Evolutionary conservation across 2,797 vertebrate species (phyloP), one percentile per base, ranked within the genome.

Genomic region (Leptatherina wallacei): DNA sequence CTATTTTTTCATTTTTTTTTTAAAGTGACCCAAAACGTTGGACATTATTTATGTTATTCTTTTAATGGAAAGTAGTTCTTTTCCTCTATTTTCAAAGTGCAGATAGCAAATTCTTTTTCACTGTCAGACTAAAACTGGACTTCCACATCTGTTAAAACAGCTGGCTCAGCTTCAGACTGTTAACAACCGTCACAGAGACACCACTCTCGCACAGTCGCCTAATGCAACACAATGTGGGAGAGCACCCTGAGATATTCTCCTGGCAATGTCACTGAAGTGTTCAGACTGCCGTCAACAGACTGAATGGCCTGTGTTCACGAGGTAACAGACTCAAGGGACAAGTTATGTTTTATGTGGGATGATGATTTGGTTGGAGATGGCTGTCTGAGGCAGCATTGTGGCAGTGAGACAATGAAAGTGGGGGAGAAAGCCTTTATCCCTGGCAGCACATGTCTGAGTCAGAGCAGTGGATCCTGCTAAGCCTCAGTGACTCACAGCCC

Each of bases 401-500:
- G 82, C 73, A 66, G 80, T 40, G 69, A 87, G 85, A 91, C 85
- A 90, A 89, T 89, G 65, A 71, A 85, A 90, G 80, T 81, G 83
- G 81, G 80, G 81, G 78, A 85, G 85, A 86, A 79, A 90, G 85
- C 84, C 87, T 85, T 82, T 71, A 78, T 91, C 80, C 85, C 81
- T 84, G 84, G 83, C 89, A 86, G 91, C 88, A 87, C 88, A 91
- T 85, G 92, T 90, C 89, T 89, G 92, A 94, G 90, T 94, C 91
- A 91, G 85, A 92, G 89, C 85, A 88, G 90, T 84, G 89, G 91
- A 94, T 91, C 90, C 88, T 87, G 91, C 88, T 94, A 94, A 94
- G 93, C 93, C 88, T 87, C 83, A 73, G 88, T 94, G 92, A 94
- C 88, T 93, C 93, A 93, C 86, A 78, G 91, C 82, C 65, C 78